Percentiles rank a stretch among this genome's conserved stretches.
Evolutionary conservation across 37 sponge, comb jelly and placozoan genomes (phyloP).

Genomic region (Dysidea cf. avara): DNA sequence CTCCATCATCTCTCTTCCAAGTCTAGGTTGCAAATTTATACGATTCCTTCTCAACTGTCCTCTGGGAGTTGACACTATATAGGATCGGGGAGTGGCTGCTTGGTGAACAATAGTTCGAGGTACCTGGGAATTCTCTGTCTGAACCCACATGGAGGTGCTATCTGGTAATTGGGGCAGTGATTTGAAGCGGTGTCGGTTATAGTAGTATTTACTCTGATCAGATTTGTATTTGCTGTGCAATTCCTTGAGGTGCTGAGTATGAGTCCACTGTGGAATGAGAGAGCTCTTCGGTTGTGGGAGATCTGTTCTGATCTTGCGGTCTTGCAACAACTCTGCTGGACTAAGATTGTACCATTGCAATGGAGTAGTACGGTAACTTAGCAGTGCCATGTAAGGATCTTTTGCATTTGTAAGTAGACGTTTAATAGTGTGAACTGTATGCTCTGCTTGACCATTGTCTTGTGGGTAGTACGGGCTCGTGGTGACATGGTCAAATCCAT

Average conservation of each 20-base stretch:
- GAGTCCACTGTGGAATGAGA: background rate
- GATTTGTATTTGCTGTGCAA: too few species aligned
- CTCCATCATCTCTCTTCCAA: too few species aligned
- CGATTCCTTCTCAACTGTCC: too few species aligned
- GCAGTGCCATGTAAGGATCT: too few species aligned
- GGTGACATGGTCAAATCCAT: too few species aligned
- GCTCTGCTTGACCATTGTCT: too few species aligned
- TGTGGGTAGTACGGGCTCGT: too few species aligned
- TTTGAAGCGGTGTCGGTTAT: background rate
- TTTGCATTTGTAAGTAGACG: too few species aligned
- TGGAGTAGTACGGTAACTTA: background rate
- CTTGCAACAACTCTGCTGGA: background rate
- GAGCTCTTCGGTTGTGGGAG: background rate
- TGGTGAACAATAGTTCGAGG: background rate
- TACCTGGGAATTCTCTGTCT: background rate
- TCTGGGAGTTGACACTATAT: too few species aligned
- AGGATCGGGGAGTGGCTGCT: conserved; percentile 6
- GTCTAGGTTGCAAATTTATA: too few species aligned
- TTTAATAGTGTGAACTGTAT: too few species aligned
- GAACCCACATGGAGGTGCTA: background rate
- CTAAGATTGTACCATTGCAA: background rate
- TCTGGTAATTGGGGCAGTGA: background rate
- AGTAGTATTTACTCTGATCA: too few species aligned
- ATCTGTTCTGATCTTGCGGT: background rate
- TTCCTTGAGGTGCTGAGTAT: background rate